Conservation (phyloP, 2,888 invertebrate species). For the Ernsta delagoae region DNA sequence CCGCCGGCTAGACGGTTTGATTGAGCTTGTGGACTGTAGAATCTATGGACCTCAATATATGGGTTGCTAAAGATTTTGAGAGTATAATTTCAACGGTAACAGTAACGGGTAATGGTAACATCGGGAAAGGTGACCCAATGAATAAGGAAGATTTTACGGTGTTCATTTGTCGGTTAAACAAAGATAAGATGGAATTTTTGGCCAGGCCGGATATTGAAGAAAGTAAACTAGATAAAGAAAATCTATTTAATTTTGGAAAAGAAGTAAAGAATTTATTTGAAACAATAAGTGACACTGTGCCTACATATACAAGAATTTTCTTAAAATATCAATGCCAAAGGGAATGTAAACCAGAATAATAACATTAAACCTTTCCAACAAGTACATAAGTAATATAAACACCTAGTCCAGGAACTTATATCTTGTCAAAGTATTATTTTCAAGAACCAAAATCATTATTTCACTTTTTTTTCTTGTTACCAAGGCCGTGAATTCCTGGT, state of each 20-base stretch:
- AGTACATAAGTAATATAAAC: too few species aligned
- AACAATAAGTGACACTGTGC: too few species aligned
- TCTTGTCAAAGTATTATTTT: too few species aligned
- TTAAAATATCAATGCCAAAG: too few species aligned
- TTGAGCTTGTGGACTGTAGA: conserved; percentile 38
- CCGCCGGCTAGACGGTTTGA: conserved; percentile 41
- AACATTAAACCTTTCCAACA: too few species aligned
- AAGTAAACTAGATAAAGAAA: not conserved
- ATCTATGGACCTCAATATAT: conserved; percentile 14
- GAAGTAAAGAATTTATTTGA: too few species aligned
- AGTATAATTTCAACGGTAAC: not conserved
- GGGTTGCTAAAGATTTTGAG: not conserved
- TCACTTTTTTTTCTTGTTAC: too few species aligned
- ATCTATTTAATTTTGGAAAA: not conserved
- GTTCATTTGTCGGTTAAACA: not conserved
- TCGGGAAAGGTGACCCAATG: not conserved
- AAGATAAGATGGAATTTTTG: not conserved
- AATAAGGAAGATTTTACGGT: not conserved
- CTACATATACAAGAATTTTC: too few species aligned
- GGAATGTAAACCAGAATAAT: too few species aligned
- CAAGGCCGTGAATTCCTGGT: too few species aligned
- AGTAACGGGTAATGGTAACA: not conserved
- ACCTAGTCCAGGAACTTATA: too few species aligned
- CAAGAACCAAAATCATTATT: too few species aligned
- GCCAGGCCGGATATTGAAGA: not conserved